Percentiles rank a stretch among this genome's conserved stretches.
Evolutionary conservation across 2,888 invertebrate genomes (phyloP).

Genomic region (Rotaria sp.): DNA sequence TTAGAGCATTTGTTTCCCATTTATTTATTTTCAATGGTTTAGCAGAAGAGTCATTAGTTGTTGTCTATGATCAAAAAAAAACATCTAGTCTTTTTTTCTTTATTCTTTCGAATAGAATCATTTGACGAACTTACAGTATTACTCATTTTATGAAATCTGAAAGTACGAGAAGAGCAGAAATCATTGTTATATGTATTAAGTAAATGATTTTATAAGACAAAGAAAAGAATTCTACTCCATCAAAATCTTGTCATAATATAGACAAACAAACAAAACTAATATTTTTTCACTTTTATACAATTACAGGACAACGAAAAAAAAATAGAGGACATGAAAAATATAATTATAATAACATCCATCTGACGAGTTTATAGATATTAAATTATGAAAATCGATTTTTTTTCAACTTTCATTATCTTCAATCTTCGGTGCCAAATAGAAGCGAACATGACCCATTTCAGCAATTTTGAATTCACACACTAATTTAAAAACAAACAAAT

Average conservation of each 20-base stretch:
- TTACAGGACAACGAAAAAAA: neutral
- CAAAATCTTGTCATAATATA: neutral
- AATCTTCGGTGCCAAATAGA: slow-evolving; percentile 96
- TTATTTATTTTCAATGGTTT: slow-evolving; percentile 64
- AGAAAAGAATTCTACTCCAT: neutral
- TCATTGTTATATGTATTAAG: too few relatives aligned
- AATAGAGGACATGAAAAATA: neutral
- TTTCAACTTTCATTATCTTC: slow-evolving; percentile 81
- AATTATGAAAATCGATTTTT: too few relatives aligned
- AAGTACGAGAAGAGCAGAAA: neutral
- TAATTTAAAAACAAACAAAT: slow-evolving; percentile 46
- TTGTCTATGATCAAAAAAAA: too few relatives aligned
- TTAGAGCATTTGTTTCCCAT: slow-evolving; percentile 94
- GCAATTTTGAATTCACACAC: slow-evolving; percentile 93
- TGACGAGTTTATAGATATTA: neutral
- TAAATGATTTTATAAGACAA: neutral
- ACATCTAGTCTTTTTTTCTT: too few relatives aligned
- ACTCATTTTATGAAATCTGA: neutral
- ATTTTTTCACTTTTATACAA: neutral
- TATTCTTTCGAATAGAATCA: too few relatives aligned
- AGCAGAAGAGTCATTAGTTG: neutral
- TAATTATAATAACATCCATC: neutral
- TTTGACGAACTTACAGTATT: neutral
- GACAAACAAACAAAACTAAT: neutral
- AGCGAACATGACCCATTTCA: slow-evolving; percentile 88